Base-by-base conservation (phyloP, 2,888 invertebrate species). In the Acanthosepion esculentum region DNA sequence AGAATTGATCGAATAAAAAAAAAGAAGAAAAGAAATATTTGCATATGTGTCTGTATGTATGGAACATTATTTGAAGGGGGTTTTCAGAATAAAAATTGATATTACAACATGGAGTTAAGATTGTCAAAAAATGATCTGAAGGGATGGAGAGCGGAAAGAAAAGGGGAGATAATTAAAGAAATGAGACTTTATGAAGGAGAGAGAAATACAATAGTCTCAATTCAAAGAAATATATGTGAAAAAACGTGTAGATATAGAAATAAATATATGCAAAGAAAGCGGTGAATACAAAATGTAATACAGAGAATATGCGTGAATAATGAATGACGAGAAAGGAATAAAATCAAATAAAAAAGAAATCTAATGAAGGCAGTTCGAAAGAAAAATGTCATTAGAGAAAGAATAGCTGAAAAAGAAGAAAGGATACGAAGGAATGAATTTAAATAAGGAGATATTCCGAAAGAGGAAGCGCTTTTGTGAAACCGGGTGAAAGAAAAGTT, bases 161-260 rank as follows among this genome's bases (percentile, higher is more conserved):
- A 78, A n/a, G 78, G 78, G 78, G 78, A 78, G n/a, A 78, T 78
- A 78, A 78, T 78, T 78, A 78, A 78, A 78, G 78, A n/a, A 78
- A n/a, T n/a, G n/a, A 78, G 78, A 78, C 29, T 8, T 41, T n/a
- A n/a, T 8, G 29, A 78, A n/a, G 29, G 78, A 78, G 3, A n/a
- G n/a, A n/a, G n/a, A 78, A 78, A 78, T 78, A 78, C n/a, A 59
- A 23, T 59, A 26, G 4, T 20, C 6, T 18, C n/a, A 1, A n/a
- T n/a, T 12, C n/a, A 78, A n/a, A n/a, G n/a, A 78, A 78, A 64
- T 64, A 12, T 29, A 64, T 7, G 29, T 64, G 55, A 23, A 55
- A 55, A 55, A 20, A 55, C 5, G 20, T 55, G 20, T 55, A 55
- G 1, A 55, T 55, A 20, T 53, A 53, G 10, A 53, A 20, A 55